Base-by-base conservation (phyloP, 2,888 invertebrate genomes). In the Marasmarcha lunaedactyla region DNA sequence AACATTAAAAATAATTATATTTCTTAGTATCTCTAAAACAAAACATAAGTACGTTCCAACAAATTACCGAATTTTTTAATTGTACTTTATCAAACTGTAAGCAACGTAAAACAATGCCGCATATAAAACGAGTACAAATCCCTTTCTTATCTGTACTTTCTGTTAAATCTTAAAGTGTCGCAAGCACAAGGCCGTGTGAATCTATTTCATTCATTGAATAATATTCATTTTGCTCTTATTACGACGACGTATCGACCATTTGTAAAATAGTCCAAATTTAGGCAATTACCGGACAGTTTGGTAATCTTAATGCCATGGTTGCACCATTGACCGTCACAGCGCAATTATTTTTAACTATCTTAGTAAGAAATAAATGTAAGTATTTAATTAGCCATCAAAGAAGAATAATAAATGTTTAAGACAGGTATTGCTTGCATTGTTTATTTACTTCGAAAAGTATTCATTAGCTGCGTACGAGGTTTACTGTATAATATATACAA, bases 141-240 rank as follows among this genome's bases (percentile, higher is more conserved):
- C 71, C 66, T 72, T 72, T 64, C 62, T 71, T 76, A 74, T 76
- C 74, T 64, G 41, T 44, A 51, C 51, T 57, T 54, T 62, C 59
- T 66, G 72, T 68, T 50, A 67, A 63, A 72, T 71, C 66, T 60
- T 61, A 50, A 54, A 59, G 56, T 77, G 76, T 78, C 74, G 74
- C 72, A 74, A 74, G 58, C 9, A 3, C n/a, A 63, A 64, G 67
- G 60, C 67, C 76, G 79, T 79, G 79, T 64, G 79, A 79, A 76
- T 61, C 57, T 48, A 30, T 49, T 45, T 35, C 47, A 54, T 77
- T 72, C 47, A 51, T 51, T 45, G 41, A 50, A 57, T 65, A 67
- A 30, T 30, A 30, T n/a, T 30, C 30, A 11, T 30, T 11, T 55
- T 55, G 59, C 56, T 59, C 59, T 58, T 59, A 71, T 68, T 67